A percentile compares a stretch with the other conserved stretches of the same genome.
Evolutionary conservation across 2,888 invertebrate genomes (phyloP).

Genomic region (Amphimallon solstitiale): DNA sequence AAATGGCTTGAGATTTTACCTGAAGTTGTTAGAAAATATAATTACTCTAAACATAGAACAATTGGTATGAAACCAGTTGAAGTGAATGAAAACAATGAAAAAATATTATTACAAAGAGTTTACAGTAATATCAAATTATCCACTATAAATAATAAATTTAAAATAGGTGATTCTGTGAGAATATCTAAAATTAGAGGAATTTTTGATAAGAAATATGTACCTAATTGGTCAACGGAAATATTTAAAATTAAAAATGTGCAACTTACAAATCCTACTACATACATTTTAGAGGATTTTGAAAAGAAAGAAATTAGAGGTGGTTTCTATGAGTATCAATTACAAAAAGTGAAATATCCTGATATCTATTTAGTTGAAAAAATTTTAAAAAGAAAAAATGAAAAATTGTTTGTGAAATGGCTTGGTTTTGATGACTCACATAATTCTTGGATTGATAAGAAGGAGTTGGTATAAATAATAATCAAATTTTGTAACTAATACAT

Average conservation of each 20-base stretch:
- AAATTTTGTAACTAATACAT: too few species aligned
- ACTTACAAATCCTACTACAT: not conserved
- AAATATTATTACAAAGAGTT: too few species aligned
- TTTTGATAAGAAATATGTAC: constrained; percentile 4
- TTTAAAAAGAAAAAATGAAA: constrained; percentile 41
- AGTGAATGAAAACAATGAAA: not conserved
- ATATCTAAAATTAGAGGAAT: constrained; percentile 7
- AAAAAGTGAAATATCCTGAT: constrained; percentile 48
- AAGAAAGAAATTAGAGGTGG: constrained; percentile 48
- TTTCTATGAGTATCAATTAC: constrained; percentile 52
- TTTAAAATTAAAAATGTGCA: not conserved
- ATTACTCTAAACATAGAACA: not conserved
- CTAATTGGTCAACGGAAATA: not conserved
- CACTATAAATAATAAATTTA: not conserved
- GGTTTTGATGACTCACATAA: too few species aligned
- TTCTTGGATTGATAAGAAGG: too few species aligned
- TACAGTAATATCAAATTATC: too few species aligned
- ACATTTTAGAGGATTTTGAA: not conserved
- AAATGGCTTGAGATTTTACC: not conserved
- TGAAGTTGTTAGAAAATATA: not conserved
- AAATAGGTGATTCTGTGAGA: not conserved
- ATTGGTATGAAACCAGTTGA: not conserved
- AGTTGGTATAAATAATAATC: too few species aligned
- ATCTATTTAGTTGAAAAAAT: constrained; percentile 52
- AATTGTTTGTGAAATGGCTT: constrained; percentile 46